These are phyloP conservation scores for Euschistus heros DNA, from an alignment of 1,140 invertebrate genomes.

Conservation along the genomic window DNA sequence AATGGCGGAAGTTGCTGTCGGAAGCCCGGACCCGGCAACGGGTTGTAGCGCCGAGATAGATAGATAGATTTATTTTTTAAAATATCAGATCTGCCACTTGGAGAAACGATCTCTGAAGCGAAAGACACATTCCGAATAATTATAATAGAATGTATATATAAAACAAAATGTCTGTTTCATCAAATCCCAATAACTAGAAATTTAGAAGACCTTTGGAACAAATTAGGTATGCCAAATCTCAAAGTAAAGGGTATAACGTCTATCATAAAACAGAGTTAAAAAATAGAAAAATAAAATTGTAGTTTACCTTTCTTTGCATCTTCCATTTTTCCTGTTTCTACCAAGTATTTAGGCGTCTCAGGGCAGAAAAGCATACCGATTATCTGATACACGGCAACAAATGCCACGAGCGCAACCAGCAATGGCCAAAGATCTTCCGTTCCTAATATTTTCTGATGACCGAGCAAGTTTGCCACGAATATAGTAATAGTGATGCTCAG, in stretches of 20 bases:
- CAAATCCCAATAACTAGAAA: not conserved
- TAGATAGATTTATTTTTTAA: too few relatives aligned
- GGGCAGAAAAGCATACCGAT: slow-evolving; percentile 69
- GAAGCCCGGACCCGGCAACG: too few relatives aligned
- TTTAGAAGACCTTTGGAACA: not conserved
- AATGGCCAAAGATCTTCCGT: slow-evolving; percentile 52
- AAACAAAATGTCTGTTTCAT: not conserved
- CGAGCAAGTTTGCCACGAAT: slow-evolving; percentile 67
- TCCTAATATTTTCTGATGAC: slow-evolving; percentile 56
- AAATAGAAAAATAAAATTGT: slow-evolving; percentile 3
- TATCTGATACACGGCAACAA: slow-evolving; percentile 66
- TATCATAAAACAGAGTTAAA: too few relatives aligned
- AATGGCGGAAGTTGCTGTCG: too few relatives aligned
- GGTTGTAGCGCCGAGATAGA: too few relatives aligned
- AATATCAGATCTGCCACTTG: too few relatives aligned
- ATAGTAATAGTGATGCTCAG: slow-evolving; percentile 82
- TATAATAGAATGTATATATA: too few relatives aligned
- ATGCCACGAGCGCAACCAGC: slow-evolving; percentile 54
- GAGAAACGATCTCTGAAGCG: too few relatives aligned
- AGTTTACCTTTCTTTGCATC: slow-evolving; percentile 28
- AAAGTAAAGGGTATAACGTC: too few relatives aligned
- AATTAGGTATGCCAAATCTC: too few relatives aligned
- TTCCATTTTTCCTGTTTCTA: slow-evolving; percentile 60
- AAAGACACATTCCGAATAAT: too few relatives aligned
- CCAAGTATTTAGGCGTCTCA: slow-evolving; percentile 79